Conservation (phyloP, 2,113 vertebrate species). For the Grus americana region DNA sequence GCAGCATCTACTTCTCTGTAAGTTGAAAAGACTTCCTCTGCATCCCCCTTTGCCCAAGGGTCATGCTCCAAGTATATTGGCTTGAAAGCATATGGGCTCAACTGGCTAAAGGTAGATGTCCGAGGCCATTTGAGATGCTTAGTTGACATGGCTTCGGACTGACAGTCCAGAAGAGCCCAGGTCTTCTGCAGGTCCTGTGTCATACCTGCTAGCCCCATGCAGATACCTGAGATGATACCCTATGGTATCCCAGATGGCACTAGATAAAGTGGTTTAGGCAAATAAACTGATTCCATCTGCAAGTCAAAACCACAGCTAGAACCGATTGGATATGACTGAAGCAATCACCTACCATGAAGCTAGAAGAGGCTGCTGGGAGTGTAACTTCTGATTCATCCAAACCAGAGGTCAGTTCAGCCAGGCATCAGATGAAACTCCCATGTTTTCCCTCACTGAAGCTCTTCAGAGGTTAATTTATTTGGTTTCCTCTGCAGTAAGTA, state of each 20-base stretch:
- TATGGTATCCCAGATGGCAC: not conserved
- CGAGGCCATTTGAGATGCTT: not conserved
- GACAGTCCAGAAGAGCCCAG: not conserved
- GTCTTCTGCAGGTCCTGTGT: not conserved
- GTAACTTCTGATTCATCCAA: not conserved
- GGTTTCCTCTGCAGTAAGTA: not conserved
- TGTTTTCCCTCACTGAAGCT: not conserved
- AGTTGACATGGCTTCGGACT: not conserved
- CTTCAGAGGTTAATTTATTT: not conserved
- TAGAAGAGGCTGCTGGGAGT: not conserved
- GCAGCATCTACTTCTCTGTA: constrained; percentile 78
- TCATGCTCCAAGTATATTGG: not conserved
- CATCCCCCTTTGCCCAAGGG: not conserved
- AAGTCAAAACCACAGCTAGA: not conserved
- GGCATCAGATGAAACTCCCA: not conserved
- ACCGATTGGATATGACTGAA: not conserved
- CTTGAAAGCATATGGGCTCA: not conserved
- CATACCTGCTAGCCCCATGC: not conserved
- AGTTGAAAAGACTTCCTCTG: not conserved
- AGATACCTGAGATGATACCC: not conserved
- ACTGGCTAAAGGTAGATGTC: not conserved
- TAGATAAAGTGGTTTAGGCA: not conserved
- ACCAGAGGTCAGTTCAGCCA: not conserved
- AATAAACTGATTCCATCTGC: not conserved
- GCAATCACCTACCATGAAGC: not conserved